These are phyloP conservation scores for Crenuchus spilurus DNA, from an alignment of 2,797 vertebrate genomes.

Conservation along the genomic window DNA sequence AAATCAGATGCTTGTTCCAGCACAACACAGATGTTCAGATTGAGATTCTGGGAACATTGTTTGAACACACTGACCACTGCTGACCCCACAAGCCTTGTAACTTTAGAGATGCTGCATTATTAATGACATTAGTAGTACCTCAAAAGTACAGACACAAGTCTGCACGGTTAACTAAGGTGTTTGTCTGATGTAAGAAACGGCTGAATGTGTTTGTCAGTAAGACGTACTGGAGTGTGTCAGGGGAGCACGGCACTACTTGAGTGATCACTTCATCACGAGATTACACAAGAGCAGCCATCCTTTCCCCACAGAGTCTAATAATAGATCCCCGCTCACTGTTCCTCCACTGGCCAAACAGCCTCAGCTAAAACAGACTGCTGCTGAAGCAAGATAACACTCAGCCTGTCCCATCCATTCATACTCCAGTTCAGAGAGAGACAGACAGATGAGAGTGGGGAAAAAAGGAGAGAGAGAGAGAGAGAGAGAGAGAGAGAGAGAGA, in stretches of 20 bases:
- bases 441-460: constrained; percentile 14
- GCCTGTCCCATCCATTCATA: constrained; percentile 20
- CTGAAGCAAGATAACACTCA: constrained; percentile 30
- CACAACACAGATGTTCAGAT: no score
- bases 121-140: no score
- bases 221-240: neutral
- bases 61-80: no score
- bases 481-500: neutral
- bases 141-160: neutral
- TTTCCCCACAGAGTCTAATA: constrained; percentile 30
- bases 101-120: no score
- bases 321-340: constrained; percentile 18
- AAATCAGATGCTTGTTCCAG: no score
- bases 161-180: neutral
- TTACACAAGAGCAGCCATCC: constrained; percentile 19
- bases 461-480: neutral
- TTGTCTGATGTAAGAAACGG: neutral
- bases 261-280: constrained; percentile 35
- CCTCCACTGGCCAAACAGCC: constrained; percentile 25
- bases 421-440: constrained; percentile 10
- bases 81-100: no score
- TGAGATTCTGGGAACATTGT: no score
- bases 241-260: neutral
- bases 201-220: neutral
- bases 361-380: constrained; percentile 18